These are phyloP conservation scores for Rhinichthys osculus DNA, from an alignment of 2,797 vertebrate species.

Conservation along the genomic window DNA sequence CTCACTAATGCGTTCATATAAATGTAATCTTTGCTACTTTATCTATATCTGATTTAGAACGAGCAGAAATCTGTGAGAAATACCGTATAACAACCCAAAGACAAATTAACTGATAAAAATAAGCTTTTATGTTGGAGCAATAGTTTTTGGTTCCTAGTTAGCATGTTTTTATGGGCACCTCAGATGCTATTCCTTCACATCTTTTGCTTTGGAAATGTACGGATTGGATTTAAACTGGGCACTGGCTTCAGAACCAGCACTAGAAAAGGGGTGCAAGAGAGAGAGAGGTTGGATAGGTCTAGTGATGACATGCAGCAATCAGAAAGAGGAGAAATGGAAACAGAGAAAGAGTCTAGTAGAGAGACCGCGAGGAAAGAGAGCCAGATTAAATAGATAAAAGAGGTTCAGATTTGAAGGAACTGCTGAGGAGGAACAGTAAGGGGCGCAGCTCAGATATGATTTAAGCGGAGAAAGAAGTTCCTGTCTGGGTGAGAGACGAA, in stretches of 20 bases:
- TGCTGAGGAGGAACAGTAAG: slow-evolving; percentile 20
- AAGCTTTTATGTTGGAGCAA: too few relatives aligned
- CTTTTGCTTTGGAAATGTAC: neutral
- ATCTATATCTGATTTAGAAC: too few relatives aligned
- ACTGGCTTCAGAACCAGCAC: neutral
- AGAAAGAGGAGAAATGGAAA: neutral
- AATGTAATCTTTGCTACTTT: too few relatives aligned
- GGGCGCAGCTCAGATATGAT: neutral
- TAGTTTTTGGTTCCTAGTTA: neutral
- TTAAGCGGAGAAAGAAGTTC: slow-evolving; percentile 22
- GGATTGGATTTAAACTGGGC: neutral
- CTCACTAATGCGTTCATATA: too few relatives aligned
- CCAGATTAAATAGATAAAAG: slow-evolving; percentile 36
- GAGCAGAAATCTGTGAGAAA: too few relatives aligned
- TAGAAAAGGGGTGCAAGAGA: slow-evolving; percentile 4
- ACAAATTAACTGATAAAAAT: too few relatives aligned
- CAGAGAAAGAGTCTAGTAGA: neutral
- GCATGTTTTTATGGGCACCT: neutral
- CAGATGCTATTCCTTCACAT: neutral
- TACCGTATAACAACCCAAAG: too few relatives aligned
- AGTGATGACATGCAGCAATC: slow-evolving; percentile 16
- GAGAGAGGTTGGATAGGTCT: slow-evolving; percentile 33
- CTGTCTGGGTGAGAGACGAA: slow-evolving; percentile 43
- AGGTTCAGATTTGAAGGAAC: slow-evolving; percentile 33
- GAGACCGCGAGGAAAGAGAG: neutral